Conservation (phyloP, 1,140 invertebrate genomes). For the Brachionus calyciflorus region DNA sequence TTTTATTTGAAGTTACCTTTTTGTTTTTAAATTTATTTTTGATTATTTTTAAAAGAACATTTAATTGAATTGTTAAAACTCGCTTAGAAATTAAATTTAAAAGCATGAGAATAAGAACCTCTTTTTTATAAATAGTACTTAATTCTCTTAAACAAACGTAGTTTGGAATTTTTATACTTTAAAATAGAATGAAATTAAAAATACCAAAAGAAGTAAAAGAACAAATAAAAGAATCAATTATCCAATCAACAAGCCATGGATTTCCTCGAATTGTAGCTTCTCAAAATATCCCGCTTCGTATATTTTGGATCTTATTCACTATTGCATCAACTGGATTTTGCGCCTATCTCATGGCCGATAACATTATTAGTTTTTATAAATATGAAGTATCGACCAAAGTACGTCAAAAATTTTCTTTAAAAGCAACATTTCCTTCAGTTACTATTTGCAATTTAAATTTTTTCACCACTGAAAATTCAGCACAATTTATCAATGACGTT, state of each 20-base stretch:
- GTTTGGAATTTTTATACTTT: too few relatives aligned
- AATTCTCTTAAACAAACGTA: too few relatives aligned
- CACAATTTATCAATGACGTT: neutral
- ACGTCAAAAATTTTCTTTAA: neutral
- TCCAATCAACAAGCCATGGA: neutral
- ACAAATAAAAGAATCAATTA: too few relatives aligned
- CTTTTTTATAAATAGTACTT: too few relatives aligned
- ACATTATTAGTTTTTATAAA: neutral
- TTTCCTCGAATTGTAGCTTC: neutral
- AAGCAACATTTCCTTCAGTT: neutral
- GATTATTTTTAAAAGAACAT: too few relatives aligned
- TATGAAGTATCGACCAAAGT: neutral
- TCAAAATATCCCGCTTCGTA: neutral
- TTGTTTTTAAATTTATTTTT: too few relatives aligned
- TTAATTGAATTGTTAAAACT: too few relatives aligned
- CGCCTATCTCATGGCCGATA: neutral
- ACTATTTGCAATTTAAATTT: constrained; percentile 2
- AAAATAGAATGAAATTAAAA: too few relatives aligned
- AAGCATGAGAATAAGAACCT: too few relatives aligned
- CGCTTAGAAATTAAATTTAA: too few relatives aligned
- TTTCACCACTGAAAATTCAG: neutral
- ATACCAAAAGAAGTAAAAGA: too few relatives aligned
- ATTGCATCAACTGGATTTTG: neutral
- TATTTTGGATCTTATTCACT: neutral
- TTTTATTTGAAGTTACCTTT: too few relatives aligned